Evolutionary conservation across 2,797 vertebrate genomes (phyloP).

Genomic region (Helarctos malayanus): DNA sequence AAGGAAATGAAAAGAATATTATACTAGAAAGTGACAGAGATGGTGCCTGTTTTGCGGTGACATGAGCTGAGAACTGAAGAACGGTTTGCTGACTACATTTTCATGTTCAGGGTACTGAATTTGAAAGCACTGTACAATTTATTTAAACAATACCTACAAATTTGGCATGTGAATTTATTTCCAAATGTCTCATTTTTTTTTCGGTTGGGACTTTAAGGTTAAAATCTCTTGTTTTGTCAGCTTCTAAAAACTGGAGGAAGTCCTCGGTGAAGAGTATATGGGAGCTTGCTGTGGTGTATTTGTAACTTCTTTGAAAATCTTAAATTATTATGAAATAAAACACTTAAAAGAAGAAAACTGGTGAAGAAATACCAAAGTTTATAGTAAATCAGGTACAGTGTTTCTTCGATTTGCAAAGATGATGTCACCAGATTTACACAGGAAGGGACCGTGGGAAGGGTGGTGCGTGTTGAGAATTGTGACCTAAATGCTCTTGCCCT

Average conservation of each 20-base stretch:
- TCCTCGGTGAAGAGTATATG: neutral
- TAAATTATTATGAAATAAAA: constrained; percentile 65
- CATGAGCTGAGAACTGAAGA: neutral
- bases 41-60: neutral
- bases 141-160: constrained; percentile 21
- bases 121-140: neutral
- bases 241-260: constrained; percentile 17
- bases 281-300: neutral
- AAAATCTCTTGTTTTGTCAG: constrained; percentile 26
- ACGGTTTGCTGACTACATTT: neutral
- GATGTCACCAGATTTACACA: neutral
- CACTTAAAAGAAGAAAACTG: neutral
- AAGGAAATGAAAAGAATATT: neutral
- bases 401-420: neutral
- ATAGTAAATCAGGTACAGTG: neutral
- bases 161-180: constrained; percentile 57
- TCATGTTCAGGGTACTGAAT: neutral
- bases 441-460: neutral
- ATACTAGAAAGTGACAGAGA: neutral
- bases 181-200: neutral
- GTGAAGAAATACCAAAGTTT: constrained; percentile 10
- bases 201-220: neutral
- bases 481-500: neutral
- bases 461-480: neutral
- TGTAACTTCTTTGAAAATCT: constrained; percentile 11